These are phyloP conservation scores for Amia ocellicauda DNA, from an alignment of 2,113 vertebrate genomes.

Conservation along the genomic window DNA sequence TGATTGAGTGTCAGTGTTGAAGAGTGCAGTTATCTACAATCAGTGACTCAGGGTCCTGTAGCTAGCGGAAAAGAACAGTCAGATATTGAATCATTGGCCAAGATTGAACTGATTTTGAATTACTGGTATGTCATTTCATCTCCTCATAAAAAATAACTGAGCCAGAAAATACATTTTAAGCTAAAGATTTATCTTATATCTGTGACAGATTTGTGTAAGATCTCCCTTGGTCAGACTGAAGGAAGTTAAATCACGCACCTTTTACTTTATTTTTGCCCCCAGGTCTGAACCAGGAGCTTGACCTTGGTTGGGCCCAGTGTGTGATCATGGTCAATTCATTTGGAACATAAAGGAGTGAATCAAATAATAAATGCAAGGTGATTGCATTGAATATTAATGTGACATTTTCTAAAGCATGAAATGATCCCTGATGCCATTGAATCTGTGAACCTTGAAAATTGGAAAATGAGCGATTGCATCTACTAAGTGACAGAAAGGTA, in stretches of 20 bases:
- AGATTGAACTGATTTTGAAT: no score
- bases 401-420: slow-evolving; percentile 21
- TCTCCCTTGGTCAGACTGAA: slow-evolving; percentile 41
- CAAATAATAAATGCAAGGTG: slow-evolving; percentile 20
- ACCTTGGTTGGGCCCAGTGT: slow-evolving; percentile 22
- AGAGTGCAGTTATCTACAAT: no score
- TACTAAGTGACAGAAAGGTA: slow-evolving; percentile 10
- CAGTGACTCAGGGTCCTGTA: no score
- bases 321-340: slow-evolving; percentile 28
- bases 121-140: no score
- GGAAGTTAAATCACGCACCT: slow-evolving; percentile 40
- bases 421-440: slow-evolving; percentile 27
- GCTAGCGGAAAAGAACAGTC: no score
- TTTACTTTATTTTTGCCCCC: slow-evolving; percentile 31
- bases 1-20: no score
- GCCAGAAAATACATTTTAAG: slow-evolving; percentile 33
- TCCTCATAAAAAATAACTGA: slow-evolving; percentile 11
- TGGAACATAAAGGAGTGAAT: slow-evolving; percentile 16
- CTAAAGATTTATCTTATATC: slow-evolving; percentile 51
- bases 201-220: slow-evolving; percentile 48
- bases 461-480: slow-evolving; percentile 23
- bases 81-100: no score
- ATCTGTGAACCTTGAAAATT: slow-evolving; percentile 20
- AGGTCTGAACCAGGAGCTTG: slow-evolving; percentile 30
- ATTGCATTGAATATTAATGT: slow-evolving; percentile 42